phyloP scores from a whole-genome alignment of 2,797 vertebrate species.

The Lithobates pipiens region DNA sequence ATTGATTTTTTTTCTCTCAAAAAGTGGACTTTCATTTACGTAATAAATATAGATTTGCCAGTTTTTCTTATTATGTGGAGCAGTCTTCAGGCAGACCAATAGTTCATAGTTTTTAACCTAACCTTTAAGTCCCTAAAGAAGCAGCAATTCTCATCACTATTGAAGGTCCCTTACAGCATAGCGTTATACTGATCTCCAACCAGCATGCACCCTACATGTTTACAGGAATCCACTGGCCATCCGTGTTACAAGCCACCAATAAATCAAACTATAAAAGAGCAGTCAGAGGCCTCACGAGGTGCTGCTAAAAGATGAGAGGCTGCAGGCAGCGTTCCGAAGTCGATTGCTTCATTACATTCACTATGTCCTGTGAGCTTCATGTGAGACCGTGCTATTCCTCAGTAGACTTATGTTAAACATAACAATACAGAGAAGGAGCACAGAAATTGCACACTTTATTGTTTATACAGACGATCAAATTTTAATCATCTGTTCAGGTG shows the following conservation, averaged over 20 bases:
- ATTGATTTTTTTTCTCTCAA: too few species aligned
- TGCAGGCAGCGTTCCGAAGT: conserved; percentile 54
- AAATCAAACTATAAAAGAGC: conserved; percentile 60
- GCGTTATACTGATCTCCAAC: conserved; percentile 29
- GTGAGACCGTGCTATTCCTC: conserved; percentile 27
- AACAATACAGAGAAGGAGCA: neutral
- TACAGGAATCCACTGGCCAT: conserved; percentile 49
- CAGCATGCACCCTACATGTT: conserved; percentile 27
- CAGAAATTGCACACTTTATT: neutral
- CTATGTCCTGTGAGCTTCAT: conserved; percentile 44
- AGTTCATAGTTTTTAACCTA: conserved; percentile 34
- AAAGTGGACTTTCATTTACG: too few species aligned
- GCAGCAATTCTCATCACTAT: neutral
- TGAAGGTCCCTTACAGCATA: conserved; percentile 11
- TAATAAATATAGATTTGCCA: too few species aligned
- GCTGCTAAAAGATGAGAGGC: conserved; percentile 58
- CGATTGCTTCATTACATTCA: conserved; percentile 60
- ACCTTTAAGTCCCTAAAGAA: conserved; percentile 26
- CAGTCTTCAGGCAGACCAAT: conserved; percentile 20
- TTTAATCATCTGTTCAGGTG: neutral
- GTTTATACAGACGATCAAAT: neutral
- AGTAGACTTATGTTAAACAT: conserved; percentile 42
- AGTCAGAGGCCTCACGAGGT: conserved; percentile 56
- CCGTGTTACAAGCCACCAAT: conserved; percentile 44
- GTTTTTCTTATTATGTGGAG: too few species aligned